phyloP scores from a whole-genome alignment of 1,140 invertebrate species.

The Charaxes varanes region DNA sequence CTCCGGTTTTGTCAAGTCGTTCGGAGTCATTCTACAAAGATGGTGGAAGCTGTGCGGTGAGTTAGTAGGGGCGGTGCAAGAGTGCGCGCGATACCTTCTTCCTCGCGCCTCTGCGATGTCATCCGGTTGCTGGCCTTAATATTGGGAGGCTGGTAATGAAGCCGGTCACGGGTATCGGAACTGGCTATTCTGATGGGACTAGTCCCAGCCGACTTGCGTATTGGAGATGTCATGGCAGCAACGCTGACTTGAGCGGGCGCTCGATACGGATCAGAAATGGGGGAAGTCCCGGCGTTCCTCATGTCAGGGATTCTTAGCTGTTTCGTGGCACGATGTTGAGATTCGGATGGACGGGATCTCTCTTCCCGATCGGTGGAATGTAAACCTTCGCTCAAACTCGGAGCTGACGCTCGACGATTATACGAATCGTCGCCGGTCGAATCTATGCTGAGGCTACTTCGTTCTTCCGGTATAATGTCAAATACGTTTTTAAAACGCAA shows the following conservation, averaged over 20 bases:
- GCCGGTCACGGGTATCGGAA: slow-evolving; percentile 14
- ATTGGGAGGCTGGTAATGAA: slow-evolving; percentile 12
- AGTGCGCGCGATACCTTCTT: slow-evolving; percentile 43
- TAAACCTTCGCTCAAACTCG: slow-evolving; percentile 25
- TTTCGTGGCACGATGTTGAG: slow-evolving; percentile 11
- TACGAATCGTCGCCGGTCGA: slow-evolving; percentile 53
- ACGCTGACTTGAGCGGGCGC: slow-evolving; percentile 23
- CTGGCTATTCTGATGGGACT: slow-evolving; percentile 34
- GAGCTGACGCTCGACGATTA: slow-evolving; percentile 40
- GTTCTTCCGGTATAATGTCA: slow-evolving; percentile 73
- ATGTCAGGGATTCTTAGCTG: slow-evolving; percentile 19
- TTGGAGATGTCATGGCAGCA: slow-evolving; percentile 40
- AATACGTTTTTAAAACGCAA: slow-evolving; percentile 61
- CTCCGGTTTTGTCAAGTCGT: slow-evolving; percentile 7
- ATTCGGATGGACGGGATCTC: slow-evolving; percentile 1
- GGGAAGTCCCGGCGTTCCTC: slow-evolving; percentile 43
- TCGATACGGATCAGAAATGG: slow-evolving; percentile 28
- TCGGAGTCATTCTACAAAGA: slow-evolving; percentile 45
- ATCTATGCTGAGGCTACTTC: slow-evolving; percentile 62
- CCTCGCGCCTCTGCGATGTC: slow-evolving; percentile 19
- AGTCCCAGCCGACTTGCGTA: slow-evolving; percentile 39
- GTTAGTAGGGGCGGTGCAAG: slow-evolving; percentile 38
- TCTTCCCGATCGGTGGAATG: slow-evolving; percentile 16
- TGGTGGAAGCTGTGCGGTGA: slow-evolving; percentile 46
- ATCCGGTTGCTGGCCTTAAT: slow-evolving; percentile 14